Evolutionary conservation across 2,888 invertebrate genomes (phyloP).

Genomic region (Ochropleura plecta): DNA sequence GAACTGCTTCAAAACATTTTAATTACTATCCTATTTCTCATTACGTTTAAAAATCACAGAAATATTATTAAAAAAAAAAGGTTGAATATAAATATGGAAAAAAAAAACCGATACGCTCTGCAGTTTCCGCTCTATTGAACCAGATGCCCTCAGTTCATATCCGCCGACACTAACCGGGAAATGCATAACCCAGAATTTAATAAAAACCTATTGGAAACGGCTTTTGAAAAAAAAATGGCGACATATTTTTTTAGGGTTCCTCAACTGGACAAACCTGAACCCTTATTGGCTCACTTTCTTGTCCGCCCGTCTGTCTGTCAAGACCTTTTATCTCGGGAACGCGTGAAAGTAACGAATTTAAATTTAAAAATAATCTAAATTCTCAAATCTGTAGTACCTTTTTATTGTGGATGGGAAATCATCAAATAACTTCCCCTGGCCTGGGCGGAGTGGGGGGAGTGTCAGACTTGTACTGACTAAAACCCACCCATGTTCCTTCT

Average conservation of each 20-base stretch:
- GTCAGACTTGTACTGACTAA: too few species aligned
- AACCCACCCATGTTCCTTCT: too few species aligned
- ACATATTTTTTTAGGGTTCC: not conserved
- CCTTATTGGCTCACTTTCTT: too few species aligned
- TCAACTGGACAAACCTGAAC: too few species aligned
- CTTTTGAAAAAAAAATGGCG: conserved; percentile 13
- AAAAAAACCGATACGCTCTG: conserved; percentile 52
- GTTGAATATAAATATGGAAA: conserved; percentile 41
- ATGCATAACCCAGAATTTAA: conserved; percentile 54
- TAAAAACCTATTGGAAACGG: conserved; percentile 5
- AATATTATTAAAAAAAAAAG: conserved; percentile 28
- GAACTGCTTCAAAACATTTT: not conserved
- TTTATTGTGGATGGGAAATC: too few species aligned
- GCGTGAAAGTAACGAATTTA: too few species aligned
- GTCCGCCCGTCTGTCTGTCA: too few species aligned
- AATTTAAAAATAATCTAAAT: too few species aligned
- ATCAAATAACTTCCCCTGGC: too few species aligned
- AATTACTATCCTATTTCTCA: not conserved
- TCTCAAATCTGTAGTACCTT: too few species aligned
- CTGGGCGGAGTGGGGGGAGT: too few species aligned
- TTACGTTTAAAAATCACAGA: conserved; percentile 39
- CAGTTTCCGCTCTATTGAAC: conserved; percentile 57
- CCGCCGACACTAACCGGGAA: conserved; percentile 43
- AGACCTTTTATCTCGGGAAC: too few species aligned
- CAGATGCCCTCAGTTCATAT: conserved; percentile 63